Evolutionary conservation across 2,888 invertebrate species (phyloP).

Genomic region (Acleris emargana): DNA sequence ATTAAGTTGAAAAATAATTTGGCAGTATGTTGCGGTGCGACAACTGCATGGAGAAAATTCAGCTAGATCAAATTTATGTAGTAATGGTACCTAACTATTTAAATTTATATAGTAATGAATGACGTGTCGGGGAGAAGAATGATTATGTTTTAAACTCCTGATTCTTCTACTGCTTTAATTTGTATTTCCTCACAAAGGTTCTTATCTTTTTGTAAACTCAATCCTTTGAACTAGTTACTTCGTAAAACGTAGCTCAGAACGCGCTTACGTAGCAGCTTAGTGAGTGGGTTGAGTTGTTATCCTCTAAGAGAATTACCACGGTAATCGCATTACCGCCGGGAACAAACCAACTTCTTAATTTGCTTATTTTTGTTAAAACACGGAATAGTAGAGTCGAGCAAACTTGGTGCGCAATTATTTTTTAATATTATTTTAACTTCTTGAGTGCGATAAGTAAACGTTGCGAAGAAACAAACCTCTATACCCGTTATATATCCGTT

Average conservation of each 20-base stretch:
- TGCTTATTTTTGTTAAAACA: constrained; percentile 11
- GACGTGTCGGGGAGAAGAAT: too few species aligned
- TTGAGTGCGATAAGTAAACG: background rate
- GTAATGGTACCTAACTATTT: too few species aligned
- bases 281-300: constrained; percentile 23
- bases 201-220: constrained; percentile 12
- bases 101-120: too few species aligned
- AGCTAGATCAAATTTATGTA: too few species aligned
- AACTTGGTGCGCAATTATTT: background rate
- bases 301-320: constrained; percentile 37
- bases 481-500: too few species aligned
- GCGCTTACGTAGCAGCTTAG: constrained; percentile 32
- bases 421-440: background rate
- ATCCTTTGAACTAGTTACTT: constrained; percentile 16
- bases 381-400: background rate
- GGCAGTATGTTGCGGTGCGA: too few species aligned
- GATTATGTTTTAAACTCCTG: too few species aligned
- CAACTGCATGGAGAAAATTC: too few species aligned
- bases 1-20: too few species aligned
- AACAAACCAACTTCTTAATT: constrained; percentile 31
- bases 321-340: constrained; percentile 35
- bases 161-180: too few species aligned
- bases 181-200: background rate
- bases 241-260: constrained; percentile 25
- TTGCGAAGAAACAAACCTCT: too few species aligned